Conservation (phyloP, 2,888 invertebrate genomes). For the Dusona sp. region DNA sequence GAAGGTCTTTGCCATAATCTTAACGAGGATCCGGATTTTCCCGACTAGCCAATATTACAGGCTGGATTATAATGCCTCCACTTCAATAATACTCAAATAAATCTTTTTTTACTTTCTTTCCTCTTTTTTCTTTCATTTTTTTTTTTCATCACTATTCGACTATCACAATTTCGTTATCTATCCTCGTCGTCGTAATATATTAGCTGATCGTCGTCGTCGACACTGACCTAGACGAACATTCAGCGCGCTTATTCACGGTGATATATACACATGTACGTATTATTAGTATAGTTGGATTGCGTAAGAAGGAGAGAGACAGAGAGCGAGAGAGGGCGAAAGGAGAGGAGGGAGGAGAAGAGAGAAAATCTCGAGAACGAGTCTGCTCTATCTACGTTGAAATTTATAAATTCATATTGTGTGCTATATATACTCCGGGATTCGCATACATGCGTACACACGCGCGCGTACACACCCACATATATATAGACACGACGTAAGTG, state of each 20-base stretch:
- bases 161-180: constrained; percentile 62
- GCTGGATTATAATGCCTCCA: background rate
- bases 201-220: constrained; percentile 53
- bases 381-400: constrained; percentile 32
- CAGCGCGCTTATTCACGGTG: constrained; percentile 28
- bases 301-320: constrained; percentile 28
- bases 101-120: background rate
- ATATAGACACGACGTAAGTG: background rate
- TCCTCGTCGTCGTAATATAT: constrained; percentile 29
- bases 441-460: background rate
- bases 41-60: constrained; percentile 26
- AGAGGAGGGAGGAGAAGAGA: background rate
- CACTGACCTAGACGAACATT: constrained; percentile 67
- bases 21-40: background rate
- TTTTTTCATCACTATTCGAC: constrained; percentile 43
- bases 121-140: constrained; percentile 7
- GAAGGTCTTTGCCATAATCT: constrained; percentile 15
- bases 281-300: constrained; percentile 53
- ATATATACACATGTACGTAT: constrained; percentile 26
- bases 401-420: constrained; percentile 17
- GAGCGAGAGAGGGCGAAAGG: constrained; percentile 16
- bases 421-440: background rate
- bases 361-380: constrained; percentile 20
- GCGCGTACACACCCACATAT: background rate
- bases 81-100: no score